Evolutionary conservation across 2,113 vertebrate genomes (phyloP).

Genomic region (Ciconia maguari): DNA sequence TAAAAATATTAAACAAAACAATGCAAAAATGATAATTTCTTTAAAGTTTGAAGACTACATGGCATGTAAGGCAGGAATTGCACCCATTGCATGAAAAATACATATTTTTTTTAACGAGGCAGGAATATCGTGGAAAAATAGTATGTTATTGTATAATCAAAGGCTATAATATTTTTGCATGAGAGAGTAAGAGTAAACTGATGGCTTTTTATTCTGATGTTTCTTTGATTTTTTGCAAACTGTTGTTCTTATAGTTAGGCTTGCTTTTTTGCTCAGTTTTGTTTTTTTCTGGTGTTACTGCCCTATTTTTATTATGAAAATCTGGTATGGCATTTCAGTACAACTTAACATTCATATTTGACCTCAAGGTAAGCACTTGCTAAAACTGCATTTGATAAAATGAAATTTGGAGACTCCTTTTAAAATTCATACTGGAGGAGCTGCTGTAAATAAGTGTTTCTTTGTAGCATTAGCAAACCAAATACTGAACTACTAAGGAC

Average conservation of each 20-base stretch:
- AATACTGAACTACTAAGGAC: background rate
- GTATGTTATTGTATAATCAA: background rate
- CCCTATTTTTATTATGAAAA: background rate
- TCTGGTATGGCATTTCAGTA: background rate
- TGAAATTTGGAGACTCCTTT: background rate
- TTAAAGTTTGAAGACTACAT: background rate
- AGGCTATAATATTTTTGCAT: background rate
- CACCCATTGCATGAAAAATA: background rate
- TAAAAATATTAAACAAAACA: background rate
- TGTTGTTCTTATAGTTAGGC: background rate
- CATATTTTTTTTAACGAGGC: rapidly evolving
- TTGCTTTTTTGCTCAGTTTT: background rate
- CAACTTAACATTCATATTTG: background rate
- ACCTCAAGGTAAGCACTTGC: background rate
- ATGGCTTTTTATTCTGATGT: background rate
- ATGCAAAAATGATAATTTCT: background rate
- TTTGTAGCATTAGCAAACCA: background rate
- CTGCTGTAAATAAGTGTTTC: background rate
- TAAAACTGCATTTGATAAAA: background rate
- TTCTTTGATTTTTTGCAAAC: background rate
- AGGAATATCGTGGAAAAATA: background rate
- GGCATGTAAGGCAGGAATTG: background rate
- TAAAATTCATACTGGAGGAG: background rate
- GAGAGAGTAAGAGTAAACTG: background rate
- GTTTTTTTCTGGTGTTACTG: background rate